These are phyloP conservation scores for Helicoverpa assulta DNA, from an alignment of 2,888 invertebrate genomes.

Conservation along the genomic window DNA sequence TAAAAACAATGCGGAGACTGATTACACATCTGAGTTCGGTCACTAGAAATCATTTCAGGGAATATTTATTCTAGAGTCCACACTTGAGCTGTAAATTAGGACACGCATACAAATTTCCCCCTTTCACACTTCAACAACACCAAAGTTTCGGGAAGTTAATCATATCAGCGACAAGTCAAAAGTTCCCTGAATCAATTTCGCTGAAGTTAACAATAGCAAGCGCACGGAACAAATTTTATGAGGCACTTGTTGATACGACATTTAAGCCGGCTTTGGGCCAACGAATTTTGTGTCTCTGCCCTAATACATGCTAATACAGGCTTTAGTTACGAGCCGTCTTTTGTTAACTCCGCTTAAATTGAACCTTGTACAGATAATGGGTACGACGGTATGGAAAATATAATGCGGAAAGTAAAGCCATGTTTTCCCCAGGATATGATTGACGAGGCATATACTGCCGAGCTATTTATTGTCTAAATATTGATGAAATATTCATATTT, in stretches of 20 bases:
- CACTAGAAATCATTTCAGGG: neutral
- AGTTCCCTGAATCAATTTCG: conserved; percentile 58
- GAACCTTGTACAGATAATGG: conserved; percentile 50
- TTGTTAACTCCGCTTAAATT: conserved; percentile 55
- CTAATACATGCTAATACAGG: conserved; percentile 62
- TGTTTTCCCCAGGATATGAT: neutral
- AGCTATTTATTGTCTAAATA: conserved; percentile 5
- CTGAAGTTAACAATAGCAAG: conserved; percentile 66
- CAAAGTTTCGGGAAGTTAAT: conserved; percentile 47
- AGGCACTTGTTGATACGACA: conserved; percentile 73
- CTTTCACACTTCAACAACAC: conserved; percentile 24
- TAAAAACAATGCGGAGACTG: neutral
- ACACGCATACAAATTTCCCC: conserved; percentile 24
- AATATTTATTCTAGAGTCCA: conserved; percentile 28
- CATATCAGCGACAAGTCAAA: conserved; percentile 52
- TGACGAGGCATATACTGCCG: neutral
- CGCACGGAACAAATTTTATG: conserved; percentile 66
- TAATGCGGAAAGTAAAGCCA: conserved; percentile 33
- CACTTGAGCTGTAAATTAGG: conserved; percentile 18
- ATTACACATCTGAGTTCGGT: conserved; percentile 16
- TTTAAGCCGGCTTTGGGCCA: conserved; percentile 60
- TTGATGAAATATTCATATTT: conserved; percentile 14
- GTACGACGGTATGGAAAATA: conserved; percentile 43
- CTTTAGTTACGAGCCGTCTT: conserved; percentile 56
- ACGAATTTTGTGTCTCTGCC: conserved; percentile 60